Evolutionary conservation across 2,113 vertebrate genomes (phyloP).

Genomic region (Leucopsar rothschildi): DNA sequence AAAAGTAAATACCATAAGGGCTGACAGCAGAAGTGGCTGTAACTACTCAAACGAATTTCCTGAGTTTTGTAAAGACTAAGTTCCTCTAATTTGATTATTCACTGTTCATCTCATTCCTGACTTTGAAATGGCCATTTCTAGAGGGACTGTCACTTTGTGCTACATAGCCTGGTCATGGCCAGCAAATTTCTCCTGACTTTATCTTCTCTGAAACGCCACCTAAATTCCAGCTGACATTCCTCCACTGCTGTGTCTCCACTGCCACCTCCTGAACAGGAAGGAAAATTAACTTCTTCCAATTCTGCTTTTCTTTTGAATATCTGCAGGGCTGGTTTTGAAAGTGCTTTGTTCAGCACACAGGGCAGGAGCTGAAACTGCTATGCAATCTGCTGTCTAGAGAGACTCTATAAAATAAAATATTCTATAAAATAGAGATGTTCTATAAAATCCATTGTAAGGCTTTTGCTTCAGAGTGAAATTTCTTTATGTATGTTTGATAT

Average conservation of each 20-base stretch:
- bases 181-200: not conserved
- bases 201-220: not conserved
- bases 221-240: not conserved
- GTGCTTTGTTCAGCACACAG: not conserved
- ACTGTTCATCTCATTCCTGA: not conserved
- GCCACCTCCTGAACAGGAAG: constrained; percentile 55
- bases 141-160: not conserved
- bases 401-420: not conserved
- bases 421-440: not conserved
- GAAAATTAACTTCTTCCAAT: not conserved
- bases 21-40: not conserved
- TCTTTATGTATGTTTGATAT: not conserved
- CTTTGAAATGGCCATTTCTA: not conserved
- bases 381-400: not conserved
- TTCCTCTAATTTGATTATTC: not conserved
- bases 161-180: not conserved
- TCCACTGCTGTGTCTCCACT: constrained; percentile 4
- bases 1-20: not conserved
- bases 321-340: not conserved
- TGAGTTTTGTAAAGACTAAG: not conserved
- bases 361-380: not conserved
- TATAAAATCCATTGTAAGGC: not conserved
- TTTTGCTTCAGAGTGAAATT: not conserved
- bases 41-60: not conserved
- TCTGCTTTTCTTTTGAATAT: not conserved